A percentile compares a stretch with the other conserved stretches of the same genome.
phyloP scores from a whole-genome alignment of 2,113 vertebrate genomes.

The Phodopus roborovskii region DNA sequence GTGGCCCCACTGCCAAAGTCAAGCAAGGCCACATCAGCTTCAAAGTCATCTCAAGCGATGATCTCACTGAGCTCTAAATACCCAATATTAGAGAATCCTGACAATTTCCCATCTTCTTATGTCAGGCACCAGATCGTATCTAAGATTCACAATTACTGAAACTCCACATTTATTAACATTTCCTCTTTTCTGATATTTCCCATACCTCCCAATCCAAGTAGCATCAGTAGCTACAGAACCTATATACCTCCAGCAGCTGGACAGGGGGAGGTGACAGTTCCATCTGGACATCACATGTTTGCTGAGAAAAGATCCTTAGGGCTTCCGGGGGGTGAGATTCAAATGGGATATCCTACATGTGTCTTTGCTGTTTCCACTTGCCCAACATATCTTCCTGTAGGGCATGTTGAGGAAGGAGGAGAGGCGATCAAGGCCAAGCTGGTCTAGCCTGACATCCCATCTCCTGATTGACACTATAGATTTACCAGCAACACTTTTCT shows the following conservation, averaged over 20 bases:
- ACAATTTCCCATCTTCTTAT: constrained; percentile 55
- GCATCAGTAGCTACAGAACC: constrained; percentile 77
- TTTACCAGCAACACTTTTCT: constrained; percentile 40
- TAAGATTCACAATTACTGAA: constrained; percentile 61
- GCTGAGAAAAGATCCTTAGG: constrained; percentile 60
- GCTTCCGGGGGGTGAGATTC: constrained; percentile 61
- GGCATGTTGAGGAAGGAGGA: constrained; percentile 62
- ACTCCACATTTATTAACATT: constrained; percentile 67
- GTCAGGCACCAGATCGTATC: constrained; percentile 57
- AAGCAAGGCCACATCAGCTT: constrained; percentile 91
- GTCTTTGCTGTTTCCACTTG: constrained; percentile 45
- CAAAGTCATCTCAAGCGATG: constrained; percentile 88
- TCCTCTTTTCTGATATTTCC: constrained; percentile 70
- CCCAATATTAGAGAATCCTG: constrained; percentile 66
- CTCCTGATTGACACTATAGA: constrained; percentile 51
- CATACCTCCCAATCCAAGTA: constrained; percentile 73
- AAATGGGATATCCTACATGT: constrained; percentile 32
- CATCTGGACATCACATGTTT: constrained; percentile 56
- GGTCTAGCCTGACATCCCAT: constrained; percentile 78
- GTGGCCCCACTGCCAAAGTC: constrained; percentile 83
- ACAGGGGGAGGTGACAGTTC: constrained; percentile 72
- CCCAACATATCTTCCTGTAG: background rate
- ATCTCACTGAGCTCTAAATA: constrained; percentile 92
- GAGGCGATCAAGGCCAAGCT: constrained; percentile 76
- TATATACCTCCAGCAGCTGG: constrained; percentile 81